A percentile compares a stretch with the other conserved stretches of the same genome.
phyloP scores from a whole-genome alignment of 2,113 vertebrate genomes.

The Poeciliopsis prolifica region DNA sequence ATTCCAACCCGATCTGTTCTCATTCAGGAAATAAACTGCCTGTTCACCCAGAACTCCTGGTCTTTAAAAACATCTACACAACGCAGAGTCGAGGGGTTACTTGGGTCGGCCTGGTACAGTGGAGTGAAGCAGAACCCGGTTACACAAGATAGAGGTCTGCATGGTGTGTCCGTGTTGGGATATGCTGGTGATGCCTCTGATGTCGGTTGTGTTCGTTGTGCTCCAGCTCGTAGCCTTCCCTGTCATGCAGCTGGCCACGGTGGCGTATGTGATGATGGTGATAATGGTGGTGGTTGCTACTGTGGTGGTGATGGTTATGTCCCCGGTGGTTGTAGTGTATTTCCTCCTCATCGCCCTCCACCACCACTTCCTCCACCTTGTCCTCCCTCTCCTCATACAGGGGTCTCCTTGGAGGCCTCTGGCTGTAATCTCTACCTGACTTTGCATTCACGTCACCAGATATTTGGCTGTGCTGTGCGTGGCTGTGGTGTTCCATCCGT shows the following conservation, averaged over 20 bases:
- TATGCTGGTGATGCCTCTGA: constrained; percentile 82
- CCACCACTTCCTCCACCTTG: constrained; percentile 77
- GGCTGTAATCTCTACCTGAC: constrained; percentile 85
- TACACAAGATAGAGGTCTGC: constrained; percentile 45
- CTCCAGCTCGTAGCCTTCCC: constrained; percentile 85
- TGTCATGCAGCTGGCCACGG: constrained; percentile 78
- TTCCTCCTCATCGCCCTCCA: constrained; percentile 76
- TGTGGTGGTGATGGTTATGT: constrained; percentile 83
- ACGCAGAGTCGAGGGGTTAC: too few relatives aligned
- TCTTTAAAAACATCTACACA: too few relatives aligned
- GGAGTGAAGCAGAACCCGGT: too few relatives aligned
- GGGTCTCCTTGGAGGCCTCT: constrained; percentile 69
- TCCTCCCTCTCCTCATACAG: constrained; percentile 49
- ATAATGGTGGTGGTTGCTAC: constrained; percentile 66
- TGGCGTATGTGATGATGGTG: constrained; percentile 64
- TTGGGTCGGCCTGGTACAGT: too few relatives aligned
- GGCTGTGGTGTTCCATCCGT: constrained; percentile 83
- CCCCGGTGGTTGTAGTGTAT: constrained; percentile 81
- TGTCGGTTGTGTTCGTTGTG: constrained; percentile 89
- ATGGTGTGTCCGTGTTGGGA: constrained; percentile 50
- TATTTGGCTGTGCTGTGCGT: constrained; percentile 78
- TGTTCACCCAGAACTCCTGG: too few relatives aligned
- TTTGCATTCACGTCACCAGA: constrained; percentile 83
- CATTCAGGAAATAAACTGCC: too few relatives aligned
- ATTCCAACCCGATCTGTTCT: too few relatives aligned